Base-by-base conservation (phyloP, 2,797 vertebrate genomes). In the Cirrhinus molitorella region DNA sequence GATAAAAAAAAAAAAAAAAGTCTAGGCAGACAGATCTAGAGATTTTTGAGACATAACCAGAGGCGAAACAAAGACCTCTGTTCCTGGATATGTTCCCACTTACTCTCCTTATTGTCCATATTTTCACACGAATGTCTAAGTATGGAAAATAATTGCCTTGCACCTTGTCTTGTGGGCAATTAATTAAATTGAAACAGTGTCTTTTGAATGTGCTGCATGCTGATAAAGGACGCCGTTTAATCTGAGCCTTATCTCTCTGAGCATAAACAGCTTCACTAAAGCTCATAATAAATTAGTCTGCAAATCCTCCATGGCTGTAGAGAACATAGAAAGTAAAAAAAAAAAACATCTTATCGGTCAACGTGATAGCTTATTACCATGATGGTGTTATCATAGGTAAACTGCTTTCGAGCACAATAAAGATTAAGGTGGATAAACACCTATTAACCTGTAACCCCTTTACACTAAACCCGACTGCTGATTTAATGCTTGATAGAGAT, bases 181-280 rank as follows among this genome's bases (percentile, higher is more conserved):
- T 88, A 75, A 86, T 89, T 87, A 84, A 81, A 89, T 81, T 77
- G 67, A 86, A 85, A 83, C 76, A 47, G 37, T 78, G 73, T 70
- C 80, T 82, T 86, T 88, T 88, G 86, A 89, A 84, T 86, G 85
- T 85, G 83, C 85, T 87, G 87, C 47, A 37, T 61, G 47, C 87
- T 85, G 85, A 90, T 90, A 87, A 91, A 88, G 77, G 81, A 85
- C 85, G 67, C 85, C 71, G 82, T 87, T 89, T 86, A 80, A 86
- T 83, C 72, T 79, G 80, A 53, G 82, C 82, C 89, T 91, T 91
- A 88, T 93, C 84, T 80, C 79, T 79, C 43, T 55, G 28, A 31
- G 68, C 76, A 78, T 83, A 85, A 85, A 83, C 82, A 70, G 86
- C 86, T 80, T 74, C 43, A 51, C 76, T 53, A 74, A 77, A 80